phyloP scores from a whole-genome alignment of 92 coral and sea anemone species.

The Galaxea fascicularis region DNA sequence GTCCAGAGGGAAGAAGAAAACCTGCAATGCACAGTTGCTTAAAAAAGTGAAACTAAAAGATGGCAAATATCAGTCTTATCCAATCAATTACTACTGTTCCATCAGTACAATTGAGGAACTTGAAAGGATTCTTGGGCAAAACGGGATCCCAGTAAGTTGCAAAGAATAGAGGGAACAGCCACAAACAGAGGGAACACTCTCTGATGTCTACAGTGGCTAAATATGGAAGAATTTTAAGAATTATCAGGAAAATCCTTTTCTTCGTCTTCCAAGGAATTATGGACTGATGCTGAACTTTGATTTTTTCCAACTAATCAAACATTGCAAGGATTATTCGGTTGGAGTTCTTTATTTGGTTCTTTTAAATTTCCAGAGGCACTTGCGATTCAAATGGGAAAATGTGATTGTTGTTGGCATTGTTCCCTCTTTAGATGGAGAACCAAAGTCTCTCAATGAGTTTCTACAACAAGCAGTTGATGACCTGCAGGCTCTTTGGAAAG shows the following conservation, averaged over 20 bases:
- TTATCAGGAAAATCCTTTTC: slow-evolving; percentile 38
- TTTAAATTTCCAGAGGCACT: slow-evolving; percentile 48
- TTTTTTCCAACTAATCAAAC: slow-evolving; percentile 74
- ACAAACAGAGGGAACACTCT: slow-evolving; percentile 6
- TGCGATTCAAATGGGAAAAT: slow-evolving; percentile 69
- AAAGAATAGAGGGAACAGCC: slow-evolving; percentile 49
- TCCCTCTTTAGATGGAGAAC: slow-evolving; percentile 57
- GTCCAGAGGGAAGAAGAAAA: slow-evolving; percentile 46
- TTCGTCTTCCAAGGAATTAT: slow-evolving; percentile 55
- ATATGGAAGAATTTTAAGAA: slow-evolving; percentile 64
- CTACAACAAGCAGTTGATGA: slow-evolving; percentile 58
- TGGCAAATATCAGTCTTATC: slow-evolving; percentile 51
- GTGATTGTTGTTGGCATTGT: slow-evolving; percentile 66
- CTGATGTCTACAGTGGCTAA: slow-evolving; percentile 60
- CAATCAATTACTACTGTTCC: slow-evolving; percentile 60
- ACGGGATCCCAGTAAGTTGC: slow-evolving; percentile 38
- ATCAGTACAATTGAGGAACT: slow-evolving; percentile 55
- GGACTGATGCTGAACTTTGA: slow-evolving; percentile 77
- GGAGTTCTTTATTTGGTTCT: slow-evolving; percentile 68
- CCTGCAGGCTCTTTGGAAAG: slow-evolving; percentile 56
- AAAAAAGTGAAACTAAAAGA: slow-evolving; percentile 36
- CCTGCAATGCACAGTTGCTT: slow-evolving; percentile 19
- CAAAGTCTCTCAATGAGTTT: slow-evolving; percentile 62
- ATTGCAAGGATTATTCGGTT: too few species aligned
- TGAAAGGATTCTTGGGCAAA: slow-evolving; percentile 51